These are phyloP conservation scores for Bembecia ichneumoniformis DNA, from an alignment of 2,888 invertebrate species.

Conservation along the genomic window DNA sequence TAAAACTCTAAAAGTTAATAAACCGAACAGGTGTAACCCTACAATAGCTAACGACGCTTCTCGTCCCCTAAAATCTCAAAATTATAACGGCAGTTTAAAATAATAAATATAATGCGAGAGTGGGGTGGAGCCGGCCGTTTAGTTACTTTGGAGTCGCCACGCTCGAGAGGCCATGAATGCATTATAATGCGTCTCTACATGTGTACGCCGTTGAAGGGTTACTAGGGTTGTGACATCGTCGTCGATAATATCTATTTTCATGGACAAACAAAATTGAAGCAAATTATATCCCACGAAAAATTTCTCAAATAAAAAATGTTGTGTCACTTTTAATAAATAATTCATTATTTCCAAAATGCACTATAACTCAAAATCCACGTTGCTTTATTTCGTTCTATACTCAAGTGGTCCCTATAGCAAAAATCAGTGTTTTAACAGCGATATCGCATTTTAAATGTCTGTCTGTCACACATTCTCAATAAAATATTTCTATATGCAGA, in stretches of 20 bases:
- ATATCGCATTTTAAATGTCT: too few relatives aligned
- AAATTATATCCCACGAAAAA: neutral
- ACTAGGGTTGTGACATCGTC: constrained; percentile 12
- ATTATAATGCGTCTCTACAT: constrained; percentile 46
- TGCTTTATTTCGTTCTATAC: too few relatives aligned
- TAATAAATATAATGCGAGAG: constrained; percentile 47
- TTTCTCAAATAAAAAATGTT: too few relatives aligned
- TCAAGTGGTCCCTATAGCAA: too few relatives aligned
- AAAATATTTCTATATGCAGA: too few relatives aligned
- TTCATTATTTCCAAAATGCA: too few relatives aligned
- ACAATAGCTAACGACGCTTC: constrained; percentile 11
- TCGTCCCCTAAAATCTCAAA: constrained; percentile 29
- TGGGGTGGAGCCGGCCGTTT: constrained; percentile 34
- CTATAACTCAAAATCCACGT: too few relatives aligned
- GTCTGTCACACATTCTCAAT: too few relatives aligned
- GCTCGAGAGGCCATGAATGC: constrained; percentile 68
- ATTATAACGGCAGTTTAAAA: constrained; percentile 55
- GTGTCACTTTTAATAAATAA: too few relatives aligned
- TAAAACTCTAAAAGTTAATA: neutral
- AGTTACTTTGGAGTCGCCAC: constrained; percentile 64
- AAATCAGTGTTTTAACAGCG: too few relatives aligned
- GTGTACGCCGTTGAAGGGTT: constrained; percentile 43
- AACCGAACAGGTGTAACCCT: constrained; percentile 18
- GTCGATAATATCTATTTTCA: neutral
- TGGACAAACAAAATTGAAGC: neutral